These are phyloP conservation scores for Smittia aterrima DNA, from an alignment of 2,888 invertebrate species.

Conservation along the genomic window DNA sequence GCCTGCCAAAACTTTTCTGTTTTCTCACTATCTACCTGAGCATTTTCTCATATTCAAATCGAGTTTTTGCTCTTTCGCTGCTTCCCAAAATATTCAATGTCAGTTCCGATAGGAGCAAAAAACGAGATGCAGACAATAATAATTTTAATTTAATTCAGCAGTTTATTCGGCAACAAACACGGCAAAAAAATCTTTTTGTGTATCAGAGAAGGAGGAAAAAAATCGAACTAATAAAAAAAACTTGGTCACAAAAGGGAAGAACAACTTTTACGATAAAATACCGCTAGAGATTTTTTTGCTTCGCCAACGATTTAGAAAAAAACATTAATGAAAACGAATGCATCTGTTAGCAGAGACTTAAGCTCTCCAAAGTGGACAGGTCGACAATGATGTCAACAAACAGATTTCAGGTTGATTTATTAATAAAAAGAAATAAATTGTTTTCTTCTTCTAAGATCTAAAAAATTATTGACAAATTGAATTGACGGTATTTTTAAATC, in stretches of 20 bases:
- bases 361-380: no score
- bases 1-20: no score
- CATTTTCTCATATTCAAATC: background rate
- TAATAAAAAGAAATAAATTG: no score
- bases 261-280: conserved; percentile 19
- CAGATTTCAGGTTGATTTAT: no score
- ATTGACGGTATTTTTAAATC: no score
- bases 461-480: no score
- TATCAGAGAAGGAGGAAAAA: background rate
- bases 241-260: conserved; percentile 25
- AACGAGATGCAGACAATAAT: conserved; percentile 15
- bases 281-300: background rate
- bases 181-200: conserved; percentile 2
- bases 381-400: no score
- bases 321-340: background rate
- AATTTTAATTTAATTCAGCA: conserved; percentile 14
- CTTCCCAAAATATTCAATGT: conserved; percentile 14
- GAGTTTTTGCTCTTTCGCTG: background rate
- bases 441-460: no score
- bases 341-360: background rate
- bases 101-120: conserved; percentile 20
- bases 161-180: background rate
- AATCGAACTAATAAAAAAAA: conserved; percentile 17
- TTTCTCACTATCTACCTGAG: background rate
- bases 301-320: background rate